Conservation (phyloP, 2,888 invertebrate genomes). For the Acronicta leporina region DNA sequence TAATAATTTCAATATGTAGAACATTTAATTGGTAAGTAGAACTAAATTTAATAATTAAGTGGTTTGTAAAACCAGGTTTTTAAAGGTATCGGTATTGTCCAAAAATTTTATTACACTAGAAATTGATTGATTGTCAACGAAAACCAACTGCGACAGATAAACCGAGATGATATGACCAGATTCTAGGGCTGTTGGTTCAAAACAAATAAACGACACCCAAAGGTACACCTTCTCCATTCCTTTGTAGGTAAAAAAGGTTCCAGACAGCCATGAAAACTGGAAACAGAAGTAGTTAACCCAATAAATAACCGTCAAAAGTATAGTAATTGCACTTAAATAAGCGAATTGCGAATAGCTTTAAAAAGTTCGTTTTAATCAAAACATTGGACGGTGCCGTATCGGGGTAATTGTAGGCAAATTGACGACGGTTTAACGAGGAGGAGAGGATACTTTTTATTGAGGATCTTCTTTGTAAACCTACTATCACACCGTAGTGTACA, state of each 20-base stretch:
- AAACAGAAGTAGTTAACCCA: constrained; percentile 38
- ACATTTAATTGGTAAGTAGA: too few relatives aligned
- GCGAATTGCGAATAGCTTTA: constrained; percentile 56
- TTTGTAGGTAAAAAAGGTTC: constrained; percentile 4
- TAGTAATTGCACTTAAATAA: constrained; percentile 48
- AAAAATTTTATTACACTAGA: too few relatives aligned
- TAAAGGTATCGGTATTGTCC: too few relatives aligned
- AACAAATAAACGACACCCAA: neutral
- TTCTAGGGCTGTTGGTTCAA: too few relatives aligned
- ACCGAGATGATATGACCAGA: neutral
- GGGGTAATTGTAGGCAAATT: constrained; percentile 84
- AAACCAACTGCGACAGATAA: too few relatives aligned
- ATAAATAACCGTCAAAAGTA: constrained; percentile 54
- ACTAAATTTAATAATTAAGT: too few relatives aligned
- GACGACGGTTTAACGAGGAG: constrained; percentile 75
- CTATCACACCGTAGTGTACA: constrained; percentile 64
- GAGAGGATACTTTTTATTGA: constrained; percentile 69
- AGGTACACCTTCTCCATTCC: too few relatives aligned
- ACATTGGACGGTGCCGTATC: constrained; percentile 72
- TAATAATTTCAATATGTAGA: too few relatives aligned
- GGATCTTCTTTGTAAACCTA: constrained; percentile 40
- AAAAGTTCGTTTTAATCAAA: constrained; percentile 74
- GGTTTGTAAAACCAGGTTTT: too few relatives aligned
- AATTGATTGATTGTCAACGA: too few relatives aligned
- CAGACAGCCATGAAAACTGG: constrained; percentile 33